Percentiles rank a stretch among this genome's conserved stretches.
Evolutionary conservation across 1,140 invertebrate genomes (phyloP).

Genomic region (Lepidurus arcticus): DNA sequence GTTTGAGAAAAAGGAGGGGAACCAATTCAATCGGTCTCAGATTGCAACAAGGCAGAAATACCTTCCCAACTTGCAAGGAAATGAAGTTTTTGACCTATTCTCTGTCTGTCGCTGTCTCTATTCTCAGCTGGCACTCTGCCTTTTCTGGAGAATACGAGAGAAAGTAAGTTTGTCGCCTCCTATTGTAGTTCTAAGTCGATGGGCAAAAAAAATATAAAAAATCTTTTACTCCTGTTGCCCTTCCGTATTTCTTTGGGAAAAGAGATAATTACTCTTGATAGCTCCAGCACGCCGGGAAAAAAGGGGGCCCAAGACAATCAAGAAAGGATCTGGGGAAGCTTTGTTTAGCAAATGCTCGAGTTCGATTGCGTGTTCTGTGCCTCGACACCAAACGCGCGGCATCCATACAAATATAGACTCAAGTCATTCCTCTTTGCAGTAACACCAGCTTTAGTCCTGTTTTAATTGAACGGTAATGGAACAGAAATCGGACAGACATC

Average conservation of each 20-base stretch:
- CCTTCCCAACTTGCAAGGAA: not conserved
- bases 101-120: not conserved
- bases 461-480: not conserved
- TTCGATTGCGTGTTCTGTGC: not conserved
- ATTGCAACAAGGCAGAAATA: not conserved
- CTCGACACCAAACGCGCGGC: not conserved
- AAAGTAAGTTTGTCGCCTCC: not conserved
- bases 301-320: not conserved
- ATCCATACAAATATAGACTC: not conserved
- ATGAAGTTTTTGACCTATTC: slow-evolving; percentile 5
- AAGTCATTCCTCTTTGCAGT: not conserved
- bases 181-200: not conserved
- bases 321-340: not conserved
- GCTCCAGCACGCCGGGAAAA: not conserved
- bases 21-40: not conserved
- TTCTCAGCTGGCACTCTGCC: not conserved
- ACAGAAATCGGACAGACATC: not conserved
- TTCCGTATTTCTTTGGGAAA: not conserved
- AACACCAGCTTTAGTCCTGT: not conserved
- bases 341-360: not conserved
- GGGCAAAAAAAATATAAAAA: not conserved
- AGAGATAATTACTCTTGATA: slow-evolving; percentile 15
- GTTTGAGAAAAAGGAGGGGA: not conserved
- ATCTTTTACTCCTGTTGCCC: not conserved
- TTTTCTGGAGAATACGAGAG: not conserved